Evolutionary conservation across 2,888 invertebrate species (phyloP).

Genomic region (Harmothoe impar): DNA sequence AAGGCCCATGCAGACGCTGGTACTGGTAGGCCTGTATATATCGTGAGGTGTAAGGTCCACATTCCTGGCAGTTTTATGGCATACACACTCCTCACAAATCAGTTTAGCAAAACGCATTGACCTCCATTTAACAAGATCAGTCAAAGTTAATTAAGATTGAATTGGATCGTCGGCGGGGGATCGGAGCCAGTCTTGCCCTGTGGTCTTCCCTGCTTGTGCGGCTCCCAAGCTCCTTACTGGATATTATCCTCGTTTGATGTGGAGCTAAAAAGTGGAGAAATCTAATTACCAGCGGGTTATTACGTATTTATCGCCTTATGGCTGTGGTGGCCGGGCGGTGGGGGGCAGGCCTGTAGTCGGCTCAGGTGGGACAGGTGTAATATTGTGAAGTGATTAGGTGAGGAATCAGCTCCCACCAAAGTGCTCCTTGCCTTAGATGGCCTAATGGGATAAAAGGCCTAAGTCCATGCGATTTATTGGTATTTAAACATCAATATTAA

Average conservation of each 20-base stretch:
- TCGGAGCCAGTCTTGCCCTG: not conserved
- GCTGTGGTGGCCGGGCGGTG: not conserved
- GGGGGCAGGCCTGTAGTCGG: not conserved
- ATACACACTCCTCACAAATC: not conserved
- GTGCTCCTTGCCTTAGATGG: not conserved
- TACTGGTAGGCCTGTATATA: no score
- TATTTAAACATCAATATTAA: slow-evolving; percentile 57
- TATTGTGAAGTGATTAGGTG: slow-evolving; percentile 10
- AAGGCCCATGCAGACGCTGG: no score
- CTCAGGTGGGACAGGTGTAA: slow-evolving; percentile 3
- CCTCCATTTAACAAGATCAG: slow-evolving; percentile 41
- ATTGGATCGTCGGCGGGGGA: not conserved
- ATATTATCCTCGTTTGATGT: slow-evolving; percentile 29
- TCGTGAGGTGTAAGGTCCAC: no score
- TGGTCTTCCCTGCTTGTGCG: not conserved
- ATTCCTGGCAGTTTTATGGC: no score
- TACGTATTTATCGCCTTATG: slow-evolving; percentile 53
- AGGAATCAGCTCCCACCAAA: slow-evolving; percentile 32
- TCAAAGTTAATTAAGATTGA: slow-evolving; percentile 35
- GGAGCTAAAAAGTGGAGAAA: slow-evolving; percentile 24
- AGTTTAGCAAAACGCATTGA: not conserved
- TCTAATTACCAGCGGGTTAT: slow-evolving; percentile 28
- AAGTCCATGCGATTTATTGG: slow-evolving; percentile 43
- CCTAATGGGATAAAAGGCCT: slow-evolving; percentile 38
- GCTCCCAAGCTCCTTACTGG: not conserved